Conservation (phyloP, 1,140 invertebrate species). For the Eumeta japonica region DNA sequence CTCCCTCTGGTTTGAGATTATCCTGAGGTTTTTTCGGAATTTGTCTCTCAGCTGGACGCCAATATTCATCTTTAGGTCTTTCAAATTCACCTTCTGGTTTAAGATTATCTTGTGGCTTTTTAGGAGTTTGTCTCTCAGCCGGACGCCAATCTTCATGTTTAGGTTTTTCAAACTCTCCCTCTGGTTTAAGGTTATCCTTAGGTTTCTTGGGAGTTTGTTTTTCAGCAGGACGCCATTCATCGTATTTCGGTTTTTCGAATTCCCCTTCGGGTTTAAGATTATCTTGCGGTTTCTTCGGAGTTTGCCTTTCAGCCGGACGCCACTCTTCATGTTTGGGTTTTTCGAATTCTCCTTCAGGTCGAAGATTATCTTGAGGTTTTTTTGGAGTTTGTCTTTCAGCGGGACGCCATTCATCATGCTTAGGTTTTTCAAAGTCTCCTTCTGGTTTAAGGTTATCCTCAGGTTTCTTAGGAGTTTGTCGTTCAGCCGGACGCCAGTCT, state of each 20-base stretch:
- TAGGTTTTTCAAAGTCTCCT: constrained; percentile 64
- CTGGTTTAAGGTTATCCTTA: constrained; percentile 61
- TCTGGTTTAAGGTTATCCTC: constrained; percentile 64
- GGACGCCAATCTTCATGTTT: constrained; percentile 47
- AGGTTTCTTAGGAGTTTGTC: constrained; percentile 37
- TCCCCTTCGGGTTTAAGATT: constrained; percentile 58
- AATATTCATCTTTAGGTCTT: constrained; percentile 31
- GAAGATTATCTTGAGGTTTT: constrained; percentile 55
- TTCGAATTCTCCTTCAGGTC: constrained; percentile 65
- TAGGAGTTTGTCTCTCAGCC: constrained; percentile 58
- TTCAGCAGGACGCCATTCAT: constrained; percentile 45
- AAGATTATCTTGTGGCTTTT: constrained; percentile 62
- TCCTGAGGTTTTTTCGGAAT: constrained; percentile 52
- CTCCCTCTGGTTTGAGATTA: constrained; percentile 61
- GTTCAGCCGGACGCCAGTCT: constrained; percentile 44
- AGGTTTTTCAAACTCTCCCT: constrained; percentile 63
- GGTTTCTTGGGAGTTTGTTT: constrained; percentile 37
- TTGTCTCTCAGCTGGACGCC: constrained; percentile 46
- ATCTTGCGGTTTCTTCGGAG: constrained; percentile 43
- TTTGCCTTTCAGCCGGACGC: constrained; percentile 33
- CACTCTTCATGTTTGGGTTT: constrained; percentile 44
- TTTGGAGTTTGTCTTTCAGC: constrained; percentile 42
- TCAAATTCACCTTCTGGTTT: constrained; percentile 60
- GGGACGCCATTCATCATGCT: constrained; percentile 42
- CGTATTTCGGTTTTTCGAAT: constrained; percentile 42